Base-by-base conservation (phyloP, 2,797 vertebrate genomes). In the Poecile montanus region DNA sequence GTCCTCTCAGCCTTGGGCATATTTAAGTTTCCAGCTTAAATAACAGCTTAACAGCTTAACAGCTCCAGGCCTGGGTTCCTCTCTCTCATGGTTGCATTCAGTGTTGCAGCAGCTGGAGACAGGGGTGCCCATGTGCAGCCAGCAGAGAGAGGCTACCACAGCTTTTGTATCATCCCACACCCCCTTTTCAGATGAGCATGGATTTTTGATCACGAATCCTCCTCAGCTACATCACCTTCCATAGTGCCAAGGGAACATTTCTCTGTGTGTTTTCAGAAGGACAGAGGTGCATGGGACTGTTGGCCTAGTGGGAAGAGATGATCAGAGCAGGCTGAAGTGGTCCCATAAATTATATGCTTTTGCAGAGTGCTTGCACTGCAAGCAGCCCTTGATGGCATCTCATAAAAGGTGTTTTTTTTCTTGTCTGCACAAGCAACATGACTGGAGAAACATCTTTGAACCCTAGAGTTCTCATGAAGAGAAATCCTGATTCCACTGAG, bases 1-100 rank as follows among this genome's bases (percentile, higher is more conserved):
- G 32, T 77, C 47, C 16, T 11, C 50, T 77, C 34, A 58, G 0
- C 2, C 3, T 10, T 65, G 38, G 36, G 5, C 1, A 0, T 75
- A 16, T 36, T 91, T 47, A 23, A 57, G 14, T 51, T 83, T 77
- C 47, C 51, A 93, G n/a, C n/a, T n/a, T n/a, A n/a, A n/a, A n/a
- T n/a, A n/a, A n/a, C n/a, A n/a, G n/a, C n/a, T n/a, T n/a, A n/a
- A n/a, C n/a, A n/a, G n/a, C n/a, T n/a, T n/a, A n/a, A 1, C 30
- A 87, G 50, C 10, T 77, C 40, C 57, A 76, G 56, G 16, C 18
- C 56, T 27, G 40, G 63, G 63, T 13, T 93, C 15, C 34, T 73
- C 26, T 56, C 21, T 5, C 26, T n/a, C 11, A 1, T 29, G 16
- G 9, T 23, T 72, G 10, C 67, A 38, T 68, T 51, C 29, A 36